A percentile compares a stretch with the other conserved stretches of the same genome.
Conservation (phyloP, 2,797 vertebrate species). For the Poliocrania exsul region DNA sequence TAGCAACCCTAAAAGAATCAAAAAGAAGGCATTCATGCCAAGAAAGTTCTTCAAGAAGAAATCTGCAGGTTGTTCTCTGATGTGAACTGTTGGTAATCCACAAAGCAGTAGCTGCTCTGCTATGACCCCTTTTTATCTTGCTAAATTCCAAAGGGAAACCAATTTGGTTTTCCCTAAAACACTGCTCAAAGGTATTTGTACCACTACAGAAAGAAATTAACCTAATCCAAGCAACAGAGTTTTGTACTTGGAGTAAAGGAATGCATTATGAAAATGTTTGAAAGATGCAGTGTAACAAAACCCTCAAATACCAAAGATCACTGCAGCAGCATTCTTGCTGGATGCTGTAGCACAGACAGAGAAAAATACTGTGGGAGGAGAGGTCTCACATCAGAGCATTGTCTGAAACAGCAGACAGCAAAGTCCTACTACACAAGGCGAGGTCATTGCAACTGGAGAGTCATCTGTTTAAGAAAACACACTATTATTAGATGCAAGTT, state of each 20-base stretch:
- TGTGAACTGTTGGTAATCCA: not conserved
- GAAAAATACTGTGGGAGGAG: constrained; percentile 48
- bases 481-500: constrained; percentile 74
- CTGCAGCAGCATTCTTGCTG: constrained; percentile 39
- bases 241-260: constrained; percentile 36
- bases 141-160: constrained; percentile 17
- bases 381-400: constrained; percentile 38
- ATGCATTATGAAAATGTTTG: constrained; percentile 29
- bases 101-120: constrained; percentile 4
- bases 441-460: constrained; percentile 63
- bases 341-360: constrained; percentile 26
- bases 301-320: constrained; percentile 46
- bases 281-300: constrained; percentile 45
- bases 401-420: constrained; percentile 62
- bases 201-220: not conserved
- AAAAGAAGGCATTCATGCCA: not conserved
- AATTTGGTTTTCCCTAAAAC: not conserved
- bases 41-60: not conserved
- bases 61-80: not conserved
- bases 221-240: constrained; percentile 4
- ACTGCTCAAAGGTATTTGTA: not conserved
- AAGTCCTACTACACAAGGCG: constrained; percentile 53
- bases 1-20: not conserved
- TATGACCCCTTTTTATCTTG: not conserved
- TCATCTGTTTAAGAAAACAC: constrained; percentile 67